Evolutionary conservation across 2,888 invertebrate genomes (phyloP).

Genomic region (Papilio gigon): DNA sequence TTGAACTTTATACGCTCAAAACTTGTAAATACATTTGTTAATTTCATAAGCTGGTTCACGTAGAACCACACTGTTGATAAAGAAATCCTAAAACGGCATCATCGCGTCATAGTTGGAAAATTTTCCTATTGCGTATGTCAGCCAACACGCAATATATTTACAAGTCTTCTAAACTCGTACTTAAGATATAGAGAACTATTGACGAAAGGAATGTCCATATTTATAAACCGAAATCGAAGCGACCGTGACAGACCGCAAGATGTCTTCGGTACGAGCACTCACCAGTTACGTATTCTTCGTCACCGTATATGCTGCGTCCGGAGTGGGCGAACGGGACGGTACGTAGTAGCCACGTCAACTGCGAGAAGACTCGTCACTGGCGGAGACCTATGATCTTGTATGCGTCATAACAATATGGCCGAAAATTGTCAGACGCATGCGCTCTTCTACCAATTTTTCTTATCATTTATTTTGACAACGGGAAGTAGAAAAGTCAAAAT

Average conservation of each 20-base stretch:
- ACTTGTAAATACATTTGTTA: slow-evolving; percentile 54
- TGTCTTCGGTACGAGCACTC: slow-evolving; percentile 85
- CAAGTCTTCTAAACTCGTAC: slow-evolving; percentile 45
- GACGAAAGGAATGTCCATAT: slow-evolving; percentile 67
- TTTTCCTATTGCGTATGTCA: slow-evolving; percentile 76
- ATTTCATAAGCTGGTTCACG: slow-evolving; percentile 51
- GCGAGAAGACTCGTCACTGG: slow-evolving; percentile 93
- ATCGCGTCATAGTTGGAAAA: slow-evolving; percentile 72
- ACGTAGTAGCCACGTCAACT: slow-evolving; percentile 97
- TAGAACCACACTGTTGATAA: slow-evolving; percentile 65
- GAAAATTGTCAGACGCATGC: slow-evolving; percentile 80
- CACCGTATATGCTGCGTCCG: slow-evolving; percentile 96
- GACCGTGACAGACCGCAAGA: slow-evolving; percentile 81
- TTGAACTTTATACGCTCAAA: slow-evolving; percentile 61
- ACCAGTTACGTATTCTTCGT: slow-evolving; percentile 97
- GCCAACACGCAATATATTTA: slow-evolving; percentile 66
- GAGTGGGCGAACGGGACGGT: slow-evolving; percentile 95
- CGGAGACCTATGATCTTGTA: slow-evolving; percentile 88
- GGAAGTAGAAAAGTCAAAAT: slow-evolving; percentile 48
- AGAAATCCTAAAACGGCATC: slow-evolving; percentile 69
- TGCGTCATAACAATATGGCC: slow-evolving; percentile 90
- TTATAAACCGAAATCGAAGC: slow-evolving; percentile 73
- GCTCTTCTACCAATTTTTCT: slow-evolving; percentile 50
- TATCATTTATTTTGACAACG: slow-evolving; percentile 47
- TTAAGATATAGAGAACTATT: slow-evolving; percentile 48